phyloP scores from a whole-genome alignment of 2,888 invertebrate genomes.

The Athalia rosae region DNA sequence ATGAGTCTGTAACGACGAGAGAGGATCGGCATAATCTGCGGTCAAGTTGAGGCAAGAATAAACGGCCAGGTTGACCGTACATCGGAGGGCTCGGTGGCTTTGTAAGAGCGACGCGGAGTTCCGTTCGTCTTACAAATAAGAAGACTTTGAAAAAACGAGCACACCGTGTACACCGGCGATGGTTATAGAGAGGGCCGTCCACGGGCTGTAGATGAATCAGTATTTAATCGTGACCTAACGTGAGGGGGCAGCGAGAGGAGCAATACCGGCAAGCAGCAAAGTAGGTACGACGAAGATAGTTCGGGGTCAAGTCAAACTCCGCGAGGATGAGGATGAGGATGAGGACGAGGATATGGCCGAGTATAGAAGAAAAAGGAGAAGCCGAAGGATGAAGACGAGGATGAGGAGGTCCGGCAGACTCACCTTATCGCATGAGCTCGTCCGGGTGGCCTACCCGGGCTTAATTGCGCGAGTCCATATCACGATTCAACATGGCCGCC shows the following conservation, averaged over 20 bases:
- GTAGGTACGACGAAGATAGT: slow-evolving; percentile 38
- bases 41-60: no score
- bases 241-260: slow-evolving; percentile 44
- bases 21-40: no score
- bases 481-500: slow-evolving; percentile 73
- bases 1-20: neutral
- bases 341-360: slow-evolving; percentile 43
- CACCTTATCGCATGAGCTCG: slow-evolving; percentile 70
- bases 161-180: neutral
- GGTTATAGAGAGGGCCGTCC: neutral
- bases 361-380: neutral
- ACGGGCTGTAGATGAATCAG: slow-evolving; percentile 56
- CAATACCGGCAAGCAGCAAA: slow-evolving; percentile 45
- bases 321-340: slow-evolving; percentile 37
- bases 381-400: slow-evolving; percentile 51
- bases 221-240: slow-evolving; percentile 69
- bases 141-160: slow-evolving; percentile 26
- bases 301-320: slow-evolving; percentile 44
- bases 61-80: neutral
- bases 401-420: slow-evolving; percentile 62
- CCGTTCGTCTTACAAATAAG: slow-evolving; percentile 3
- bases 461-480: slow-evolving; percentile 73
- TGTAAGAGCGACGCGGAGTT: no score
- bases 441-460: slow-evolving; percentile 73
- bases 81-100: neutral